A percentile compares a stretch with the other conserved stretches of the same genome.
Evolutionary conservation across 2,797 vertebrate species (phyloP).

Genomic region (Macroramphosus scolopax): DNA sequence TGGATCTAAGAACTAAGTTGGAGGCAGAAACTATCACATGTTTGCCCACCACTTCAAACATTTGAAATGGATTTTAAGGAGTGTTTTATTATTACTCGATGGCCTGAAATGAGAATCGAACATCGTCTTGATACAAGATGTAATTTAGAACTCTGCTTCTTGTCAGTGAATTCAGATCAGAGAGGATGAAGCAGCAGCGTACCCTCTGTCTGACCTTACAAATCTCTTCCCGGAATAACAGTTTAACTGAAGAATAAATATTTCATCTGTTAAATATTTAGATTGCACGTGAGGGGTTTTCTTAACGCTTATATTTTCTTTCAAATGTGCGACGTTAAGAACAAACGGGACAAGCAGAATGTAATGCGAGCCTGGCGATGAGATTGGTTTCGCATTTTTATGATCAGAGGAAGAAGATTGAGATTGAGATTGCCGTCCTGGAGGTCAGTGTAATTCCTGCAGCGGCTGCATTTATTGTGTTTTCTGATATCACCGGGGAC

Average conservation of each 20-base stretch:
- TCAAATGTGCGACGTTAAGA: conserved; percentile 8
- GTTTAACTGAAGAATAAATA: conserved; percentile 2
- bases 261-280: background rate
- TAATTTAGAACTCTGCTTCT: background rate
- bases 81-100: background rate
- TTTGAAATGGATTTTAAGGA: too few species aligned
- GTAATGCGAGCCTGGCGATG: conserved; percentile 14
- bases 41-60: too few species aligned
- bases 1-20: background rate
- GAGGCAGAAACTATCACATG: conserved; percentile 25
- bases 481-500: too few species aligned
- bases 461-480: too few species aligned
- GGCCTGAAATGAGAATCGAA: background rate
- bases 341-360: background rate
- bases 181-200: background rate
- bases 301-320: conserved; percentile 3
- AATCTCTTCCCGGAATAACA: too few species aligned
- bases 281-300: conserved; percentile 1
- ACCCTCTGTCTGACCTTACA: background rate
- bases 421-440: conserved; percentile 26
- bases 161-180: background rate
- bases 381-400: conserved; percentile 13
- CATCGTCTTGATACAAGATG: too few species aligned
- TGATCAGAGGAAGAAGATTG: conserved; percentile 3
- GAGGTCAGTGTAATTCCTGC: conserved; percentile 32